Conservation (phyloP, 1,140 invertebrate species). For the Eueides isabella region DNA sequence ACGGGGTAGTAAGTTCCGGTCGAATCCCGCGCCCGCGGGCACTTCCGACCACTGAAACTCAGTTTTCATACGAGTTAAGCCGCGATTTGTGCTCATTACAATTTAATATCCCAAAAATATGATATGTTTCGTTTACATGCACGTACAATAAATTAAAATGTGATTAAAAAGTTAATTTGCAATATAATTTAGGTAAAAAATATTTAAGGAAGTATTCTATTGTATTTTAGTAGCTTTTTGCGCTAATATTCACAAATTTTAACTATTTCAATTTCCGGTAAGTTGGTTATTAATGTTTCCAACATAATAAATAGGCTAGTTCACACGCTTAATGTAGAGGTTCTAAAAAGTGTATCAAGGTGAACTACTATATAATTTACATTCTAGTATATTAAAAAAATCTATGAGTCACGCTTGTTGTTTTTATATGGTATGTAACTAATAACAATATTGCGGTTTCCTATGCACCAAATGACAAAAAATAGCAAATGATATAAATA, state of each 20-base stretch:
- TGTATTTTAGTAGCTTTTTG: background rate
- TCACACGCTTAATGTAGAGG: conserved; percentile 32
- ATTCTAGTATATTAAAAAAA: conserved; percentile 24
- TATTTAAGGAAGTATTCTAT: background rate
- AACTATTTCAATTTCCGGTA: background rate
- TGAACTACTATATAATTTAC: conserved; percentile 27
- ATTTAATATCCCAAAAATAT: conserved; percentile 20
- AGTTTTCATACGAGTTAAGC: conserved; percentile 32
- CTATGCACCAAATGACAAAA: background rate
- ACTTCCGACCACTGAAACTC: conserved; percentile 70
- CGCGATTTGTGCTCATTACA: conserved; percentile 26
- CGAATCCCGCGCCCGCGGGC: conserved; percentile 71
- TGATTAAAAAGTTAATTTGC: background rate
- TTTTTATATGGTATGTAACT: background rate
- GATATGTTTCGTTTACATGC: background rate
- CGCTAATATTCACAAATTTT: background rate
- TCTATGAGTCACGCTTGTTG: conserved; percentile 21
- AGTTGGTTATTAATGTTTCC: background rate
- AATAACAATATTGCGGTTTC: background rate
- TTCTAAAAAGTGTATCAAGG: conserved; percentile 28
- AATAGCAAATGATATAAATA: background rate
- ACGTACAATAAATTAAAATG: background rate
- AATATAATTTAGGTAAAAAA: background rate
- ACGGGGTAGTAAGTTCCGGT: conserved; percentile 71
- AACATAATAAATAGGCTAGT: conserved; percentile 22